Percentiles rank a stretch among this genome's conserved stretches.
Conservation (phyloP, 2,113 vertebrate genomes). For the Capricornis sumatraensis region DNA sequence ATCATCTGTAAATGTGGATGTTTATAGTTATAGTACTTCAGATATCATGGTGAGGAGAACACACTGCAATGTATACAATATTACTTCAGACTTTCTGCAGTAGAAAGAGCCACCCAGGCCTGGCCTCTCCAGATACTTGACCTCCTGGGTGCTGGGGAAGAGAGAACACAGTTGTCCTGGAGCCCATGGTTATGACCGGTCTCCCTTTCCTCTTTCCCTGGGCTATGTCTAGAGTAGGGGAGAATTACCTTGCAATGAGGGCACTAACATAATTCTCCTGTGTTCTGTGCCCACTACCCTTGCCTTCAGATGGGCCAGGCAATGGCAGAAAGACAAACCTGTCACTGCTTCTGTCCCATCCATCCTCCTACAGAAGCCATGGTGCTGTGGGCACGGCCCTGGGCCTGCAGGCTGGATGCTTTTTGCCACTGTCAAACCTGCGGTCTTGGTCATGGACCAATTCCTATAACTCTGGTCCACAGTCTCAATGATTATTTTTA, state of each 20-base stretch:
- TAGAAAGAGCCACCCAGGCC: background rate
- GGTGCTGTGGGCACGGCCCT: background rate
- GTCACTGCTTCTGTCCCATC: background rate
- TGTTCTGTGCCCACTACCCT: background rate
- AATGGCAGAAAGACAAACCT: background rate
- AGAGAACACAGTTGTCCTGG: background rate
- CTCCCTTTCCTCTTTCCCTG: background rate
- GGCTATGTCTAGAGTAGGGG: background rate
- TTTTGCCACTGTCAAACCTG: background rate
- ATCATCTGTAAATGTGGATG: background rate
- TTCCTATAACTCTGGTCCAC: background rate
- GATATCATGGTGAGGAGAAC: background rate
- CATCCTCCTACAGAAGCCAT: background rate
- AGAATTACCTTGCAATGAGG: background rate
- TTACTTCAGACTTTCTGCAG: background rate
- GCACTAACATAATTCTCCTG: background rate
- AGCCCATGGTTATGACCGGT: background rate
- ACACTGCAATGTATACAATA: background rate
- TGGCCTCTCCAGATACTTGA: background rate
- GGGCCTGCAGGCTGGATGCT: background rate
- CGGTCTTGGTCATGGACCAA: background rate
- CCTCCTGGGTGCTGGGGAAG: background rate
- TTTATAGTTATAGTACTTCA: background rate
- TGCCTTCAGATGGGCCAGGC: background rate
- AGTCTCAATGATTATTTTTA: background rate